Evolutionary conservation across 53 echinoderm and acorn worm genomes (phyloP).

Genomic region (Echinometra lucunter): DNA sequence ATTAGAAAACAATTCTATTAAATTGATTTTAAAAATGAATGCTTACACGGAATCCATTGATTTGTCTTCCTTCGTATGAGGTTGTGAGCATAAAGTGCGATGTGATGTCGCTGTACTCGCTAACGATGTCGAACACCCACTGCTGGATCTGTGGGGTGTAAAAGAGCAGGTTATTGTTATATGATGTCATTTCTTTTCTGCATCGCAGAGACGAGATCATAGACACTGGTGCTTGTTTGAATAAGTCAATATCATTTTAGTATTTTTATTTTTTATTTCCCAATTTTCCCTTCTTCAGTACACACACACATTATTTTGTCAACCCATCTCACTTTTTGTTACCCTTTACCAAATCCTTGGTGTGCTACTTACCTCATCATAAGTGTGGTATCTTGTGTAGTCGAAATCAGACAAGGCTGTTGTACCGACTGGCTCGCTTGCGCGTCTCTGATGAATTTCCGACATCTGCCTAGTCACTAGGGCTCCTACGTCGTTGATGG

Average conservation of each 20-base stretch:
- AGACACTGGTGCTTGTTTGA: neutral
- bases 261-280: too few species aligned
- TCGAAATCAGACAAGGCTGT: slow-evolving; percentile 69
- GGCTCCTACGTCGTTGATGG: slow-evolving; percentile 74
- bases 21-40: neutral
- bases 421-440: slow-evolving; percentile 22
- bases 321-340: too few species aligned
- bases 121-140: slow-evolving; percentile 72
- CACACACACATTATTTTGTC: too few species aligned
- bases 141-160: slow-evolving; percentile 70
- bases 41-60: slow-evolving; percentile 74
- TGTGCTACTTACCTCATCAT: slow-evolving; percentile 67
- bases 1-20: too few species aligned
- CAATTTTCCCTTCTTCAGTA: too few species aligned
- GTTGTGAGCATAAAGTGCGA: slow-evolving; percentile 14
- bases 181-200: neutral
- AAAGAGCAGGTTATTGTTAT: neutral
- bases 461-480: slow-evolving; percentile 55
- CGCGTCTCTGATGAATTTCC: neutral
- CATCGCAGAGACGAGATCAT: neutral
- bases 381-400: slow-evolving; percentile 81
- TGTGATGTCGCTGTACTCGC: slow-evolving; percentile 59
- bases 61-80: slow-evolving; percentile 80
- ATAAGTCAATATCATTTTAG: too few species aligned
- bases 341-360: too few species aligned